Evolutionary conservation across 2,113 vertebrate genomes (phyloP).

Genomic region (Hemiprocne comata): DNA sequence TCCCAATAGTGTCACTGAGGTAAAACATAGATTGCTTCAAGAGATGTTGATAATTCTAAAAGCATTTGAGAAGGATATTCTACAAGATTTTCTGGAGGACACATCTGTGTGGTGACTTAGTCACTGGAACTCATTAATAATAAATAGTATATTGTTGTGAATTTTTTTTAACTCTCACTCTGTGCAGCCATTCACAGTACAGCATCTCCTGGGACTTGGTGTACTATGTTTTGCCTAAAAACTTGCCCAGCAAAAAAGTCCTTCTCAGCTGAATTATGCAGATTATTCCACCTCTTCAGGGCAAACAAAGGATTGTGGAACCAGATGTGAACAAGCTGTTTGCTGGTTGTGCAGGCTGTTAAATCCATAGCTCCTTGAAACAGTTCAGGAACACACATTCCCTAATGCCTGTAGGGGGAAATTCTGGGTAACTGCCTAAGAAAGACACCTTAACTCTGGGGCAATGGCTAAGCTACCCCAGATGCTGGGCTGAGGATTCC

Average conservation of each 20-base stretch:
- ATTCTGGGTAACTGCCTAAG: not conserved
- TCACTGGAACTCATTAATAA: not conserved
- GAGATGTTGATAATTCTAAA: not conserved
- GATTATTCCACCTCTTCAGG: not conserved
- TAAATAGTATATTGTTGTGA: not conserved
- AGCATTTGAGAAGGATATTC: not conserved
- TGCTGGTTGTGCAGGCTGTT: not conserved
- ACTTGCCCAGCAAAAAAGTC: not conserved
- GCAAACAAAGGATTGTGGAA: not conserved
- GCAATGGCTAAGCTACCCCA: not conserved
- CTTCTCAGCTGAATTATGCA: not conserved
- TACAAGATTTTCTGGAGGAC: not conserved
- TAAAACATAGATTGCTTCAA: too few species aligned
- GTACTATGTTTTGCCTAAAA: not conserved
- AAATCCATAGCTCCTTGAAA: not conserved
- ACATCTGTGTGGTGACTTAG: not conserved
- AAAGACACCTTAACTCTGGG: not conserved
- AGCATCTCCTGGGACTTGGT: not conserved
- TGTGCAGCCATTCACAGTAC: not conserved
- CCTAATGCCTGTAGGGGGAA: not conserved
- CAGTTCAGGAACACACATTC: not conserved
- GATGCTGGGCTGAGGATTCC: not conserved
- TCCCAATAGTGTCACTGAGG: too few species aligned
- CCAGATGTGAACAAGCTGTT: not conserved
- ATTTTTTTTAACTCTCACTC: too few species aligned